These are phyloP conservation scores for Cepaea nemoralis DNA, from an alignment of 1,140 invertebrate species.

Conservation along the genomic window DNA sequence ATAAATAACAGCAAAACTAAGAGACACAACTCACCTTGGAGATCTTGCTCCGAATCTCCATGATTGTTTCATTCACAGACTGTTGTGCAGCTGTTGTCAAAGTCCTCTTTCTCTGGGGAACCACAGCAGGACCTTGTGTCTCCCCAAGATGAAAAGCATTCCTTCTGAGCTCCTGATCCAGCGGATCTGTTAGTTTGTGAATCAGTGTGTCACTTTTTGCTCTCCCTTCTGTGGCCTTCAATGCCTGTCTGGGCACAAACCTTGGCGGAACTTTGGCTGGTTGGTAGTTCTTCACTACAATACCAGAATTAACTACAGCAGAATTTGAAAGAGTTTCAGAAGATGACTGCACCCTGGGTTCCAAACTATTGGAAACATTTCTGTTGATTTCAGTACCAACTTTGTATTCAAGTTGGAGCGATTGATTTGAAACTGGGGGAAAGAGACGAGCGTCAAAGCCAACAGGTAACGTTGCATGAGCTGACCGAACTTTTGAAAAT, in stretches of 20 bases:
- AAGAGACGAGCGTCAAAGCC: constrained; percentile 51
- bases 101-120: constrained; percentile 17
- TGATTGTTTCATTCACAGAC: constrained; percentile 54
- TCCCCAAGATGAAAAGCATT: constrained; percentile 61
- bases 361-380: background rate
- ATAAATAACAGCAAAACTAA: background rate
- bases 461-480: constrained; percentile 54
- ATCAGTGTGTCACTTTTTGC: constrained; percentile 17
- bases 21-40: constrained; percentile 46
- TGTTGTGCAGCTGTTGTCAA: constrained; percentile 38
- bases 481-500: constrained; percentile 53
- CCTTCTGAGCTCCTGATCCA: constrained; percentile 50
- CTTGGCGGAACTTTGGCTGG: constrained; percentile 47
- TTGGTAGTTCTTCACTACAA: constrained; percentile 55
- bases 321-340: background rate
- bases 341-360: background rate
- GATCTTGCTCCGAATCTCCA: constrained; percentile 56
- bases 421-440: background rate
- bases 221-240: constrained; percentile 40
- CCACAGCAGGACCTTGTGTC: constrained; percentile 48
- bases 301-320: background rate
- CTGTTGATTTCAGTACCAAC: background rate
- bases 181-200: constrained; percentile 33
- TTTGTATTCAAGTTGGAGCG: background rate
- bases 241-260: constrained; percentile 64